Evolutionary conservation across 2,797 vertebrate genomes (phyloP).

Genomic region (Sorex maritimensis): DNA sequence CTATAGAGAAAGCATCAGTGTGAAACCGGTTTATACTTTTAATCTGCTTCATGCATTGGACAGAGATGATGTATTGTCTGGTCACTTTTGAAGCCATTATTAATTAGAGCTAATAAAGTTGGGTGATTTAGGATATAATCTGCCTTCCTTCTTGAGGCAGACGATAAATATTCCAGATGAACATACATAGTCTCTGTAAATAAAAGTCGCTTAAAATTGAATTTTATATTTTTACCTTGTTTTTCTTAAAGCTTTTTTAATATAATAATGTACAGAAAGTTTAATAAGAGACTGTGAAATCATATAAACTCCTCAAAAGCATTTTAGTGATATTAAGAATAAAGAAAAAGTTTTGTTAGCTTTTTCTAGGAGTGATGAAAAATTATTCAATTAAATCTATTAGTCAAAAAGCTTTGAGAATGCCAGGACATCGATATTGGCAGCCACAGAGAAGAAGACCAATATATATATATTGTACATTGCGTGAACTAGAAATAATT

Average conservation of each 20-base stretch:
- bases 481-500: background rate
- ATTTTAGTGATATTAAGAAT: background rate
- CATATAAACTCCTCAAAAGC: background rate
- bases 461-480: accelerated
- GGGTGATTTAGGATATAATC: too few relatives aligned
- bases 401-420: slow-evolving; percentile 18
- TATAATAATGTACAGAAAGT: background rate
- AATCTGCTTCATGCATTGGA: background rate
- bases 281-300: background rate
- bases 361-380: background rate
- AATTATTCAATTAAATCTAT: slow-evolving; percentile 21
- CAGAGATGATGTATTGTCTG: accelerated
- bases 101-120: background rate
- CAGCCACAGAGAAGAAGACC: background rate
- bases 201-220: background rate
- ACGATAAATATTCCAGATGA: background rate
- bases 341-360: background rate
- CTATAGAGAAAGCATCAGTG: background rate
- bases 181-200: background rate
- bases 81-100: background rate
- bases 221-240: slow-evolving; percentile 11
- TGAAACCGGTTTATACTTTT: background rate
- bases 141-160: background rate
- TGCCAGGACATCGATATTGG: background rate
- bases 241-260: background rate